A percentile compares a stretch with the other conserved stretches of the same genome.
Evolutionary conservation across 2,113 vertebrate genomes (phyloP).

Genomic region (Monopterus albus): DNA sequence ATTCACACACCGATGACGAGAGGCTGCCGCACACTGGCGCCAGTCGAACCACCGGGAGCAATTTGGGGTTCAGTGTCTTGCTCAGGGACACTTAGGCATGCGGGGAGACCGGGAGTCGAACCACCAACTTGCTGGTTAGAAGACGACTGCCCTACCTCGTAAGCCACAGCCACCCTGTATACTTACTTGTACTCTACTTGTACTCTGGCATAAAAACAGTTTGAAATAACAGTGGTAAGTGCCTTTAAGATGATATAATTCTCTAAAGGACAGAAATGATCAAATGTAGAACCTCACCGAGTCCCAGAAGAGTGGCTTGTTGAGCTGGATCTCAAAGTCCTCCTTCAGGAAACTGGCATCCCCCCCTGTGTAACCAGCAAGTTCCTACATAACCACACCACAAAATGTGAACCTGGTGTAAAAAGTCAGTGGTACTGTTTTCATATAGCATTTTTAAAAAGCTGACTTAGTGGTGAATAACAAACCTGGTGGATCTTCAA

Average conservation of each 20-base stretch:
- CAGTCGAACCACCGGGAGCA: too few species aligned
- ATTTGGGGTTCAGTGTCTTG: too few species aligned
- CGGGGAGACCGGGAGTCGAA: too few species aligned
- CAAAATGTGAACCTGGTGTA: background rate
- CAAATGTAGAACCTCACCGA: slow-evolving; percentile 82
- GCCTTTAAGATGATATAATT: background rate
- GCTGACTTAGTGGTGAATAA: background rate
- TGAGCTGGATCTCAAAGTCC: slow-evolving; percentile 95
- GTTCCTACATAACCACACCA: slow-evolving; percentile 82
- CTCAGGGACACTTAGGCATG: too few species aligned
- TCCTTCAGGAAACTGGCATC: slow-evolving; percentile 96
- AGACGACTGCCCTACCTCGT: too few species aligned
- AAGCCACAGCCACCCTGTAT: too few species aligned
- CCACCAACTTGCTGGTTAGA: too few species aligned
- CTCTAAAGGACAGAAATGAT: background rate
- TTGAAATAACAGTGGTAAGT: too few species aligned
- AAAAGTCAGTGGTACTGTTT: background rate
- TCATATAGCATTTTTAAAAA: background rate
- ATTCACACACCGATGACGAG: too few species aligned
- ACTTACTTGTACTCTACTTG: too few species aligned
- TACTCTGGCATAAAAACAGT: too few species aligned
- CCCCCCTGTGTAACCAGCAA: slow-evolving; percentile 94
- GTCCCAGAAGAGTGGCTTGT: slow-evolving; percentile 88
- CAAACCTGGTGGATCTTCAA: slow-evolving; percentile 96
- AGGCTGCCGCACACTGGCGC: too few species aligned